These are phyloP conservation scores for Andrena chrysosceles DNA, from an alignment of 2,888 invertebrate genomes.

Conservation along the genomic window DNA sequence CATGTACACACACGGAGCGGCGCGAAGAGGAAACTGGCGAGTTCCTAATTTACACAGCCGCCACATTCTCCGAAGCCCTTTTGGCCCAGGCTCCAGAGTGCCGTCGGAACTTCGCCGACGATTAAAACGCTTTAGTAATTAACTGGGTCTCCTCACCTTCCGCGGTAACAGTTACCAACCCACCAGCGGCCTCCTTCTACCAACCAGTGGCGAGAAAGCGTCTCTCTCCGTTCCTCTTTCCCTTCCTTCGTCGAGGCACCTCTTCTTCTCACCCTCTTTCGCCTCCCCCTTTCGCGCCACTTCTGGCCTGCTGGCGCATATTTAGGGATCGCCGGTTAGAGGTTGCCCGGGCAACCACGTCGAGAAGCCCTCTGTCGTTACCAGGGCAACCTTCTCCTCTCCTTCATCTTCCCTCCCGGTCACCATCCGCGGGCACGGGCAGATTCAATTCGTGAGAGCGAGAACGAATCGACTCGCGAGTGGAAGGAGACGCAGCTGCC, in stretches of 20 bases:
- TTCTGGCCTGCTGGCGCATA: slow-evolving; percentile 69
- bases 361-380: slow-evolving; percentile 80
- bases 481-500: slow-evolving; percentile 24
- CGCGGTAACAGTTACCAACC: slow-evolving; percentile 81
- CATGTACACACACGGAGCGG: slow-evolving; percentile 2
- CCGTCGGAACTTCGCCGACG: slow-evolving; percentile 84
- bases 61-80: slow-evolving; percentile 77
- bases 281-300: slow-evolving; percentile 43
- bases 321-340: slow-evolving; percentile 77
- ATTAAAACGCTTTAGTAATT: slow-evolving; percentile 85
- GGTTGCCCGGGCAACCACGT: slow-evolving; percentile 80
- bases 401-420: slow-evolving; percentile 62
- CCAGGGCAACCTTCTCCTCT: slow-evolving; percentile 80
- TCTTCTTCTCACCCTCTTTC: slow-evolving; percentile 45
- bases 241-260: slow-evolving; percentile 1
- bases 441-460: slow-evolving; percentile 72
- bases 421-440: slow-evolving; percentile 34
- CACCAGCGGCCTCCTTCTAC: slow-evolving; percentile 51
- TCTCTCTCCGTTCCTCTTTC: slow-evolving; percentile 30
- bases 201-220: slow-evolving; percentile 35
- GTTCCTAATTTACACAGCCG: slow-evolving; percentile 83
- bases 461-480: slow-evolving; percentile 61
- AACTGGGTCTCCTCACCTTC: slow-evolving; percentile 84
- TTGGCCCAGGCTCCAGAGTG: slow-evolving; percentile 72
- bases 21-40: slow-evolving; percentile 73